Conservation (phyloP, 1,140 invertebrate genomes). For the Anastatus disparis region DNA sequence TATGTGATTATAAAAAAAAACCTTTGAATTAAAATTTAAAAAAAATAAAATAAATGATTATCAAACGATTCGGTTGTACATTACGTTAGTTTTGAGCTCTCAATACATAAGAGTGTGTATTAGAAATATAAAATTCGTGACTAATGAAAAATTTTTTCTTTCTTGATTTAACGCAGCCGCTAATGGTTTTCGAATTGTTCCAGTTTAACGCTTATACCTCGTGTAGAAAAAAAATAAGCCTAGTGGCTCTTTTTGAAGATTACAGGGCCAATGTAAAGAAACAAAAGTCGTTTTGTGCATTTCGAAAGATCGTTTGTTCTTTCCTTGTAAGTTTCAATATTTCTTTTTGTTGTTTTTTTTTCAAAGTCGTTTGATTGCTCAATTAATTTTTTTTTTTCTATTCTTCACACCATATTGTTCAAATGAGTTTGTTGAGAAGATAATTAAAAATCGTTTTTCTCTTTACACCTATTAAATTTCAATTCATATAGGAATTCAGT, state of each 20-base stretch:
- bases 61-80: no score
- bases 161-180: background rate
- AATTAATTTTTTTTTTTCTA: slow-evolving; percentile 22
- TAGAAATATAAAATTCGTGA: no score
- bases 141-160: slow-evolving; percentile 11
- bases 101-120: no score
- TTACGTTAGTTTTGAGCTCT: no score
- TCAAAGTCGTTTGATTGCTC: background rate
- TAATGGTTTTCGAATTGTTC: slow-evolving; percentile 18
- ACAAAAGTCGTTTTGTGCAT: background rate
- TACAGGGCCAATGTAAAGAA: background rate
- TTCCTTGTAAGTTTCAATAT: background rate
- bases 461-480: background rate
- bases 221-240: background rate
- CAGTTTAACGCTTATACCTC: slow-evolving; percentile 3
- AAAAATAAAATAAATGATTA: no score
- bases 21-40: no score
- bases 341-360: no score
- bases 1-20: no score
- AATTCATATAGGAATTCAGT: background rate
- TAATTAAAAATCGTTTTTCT: slow-evolving; percentile 17
- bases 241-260: background rate
- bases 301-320: background rate
- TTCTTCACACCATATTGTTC: background rate
- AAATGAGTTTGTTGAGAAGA: background rate